A percentile compares a stretch with the other conserved stretches of the same genome.
Evolutionary conservation across 2,888 invertebrate species (phyloP).

Genomic region (Caenorhabditis doughertyi): DNA sequence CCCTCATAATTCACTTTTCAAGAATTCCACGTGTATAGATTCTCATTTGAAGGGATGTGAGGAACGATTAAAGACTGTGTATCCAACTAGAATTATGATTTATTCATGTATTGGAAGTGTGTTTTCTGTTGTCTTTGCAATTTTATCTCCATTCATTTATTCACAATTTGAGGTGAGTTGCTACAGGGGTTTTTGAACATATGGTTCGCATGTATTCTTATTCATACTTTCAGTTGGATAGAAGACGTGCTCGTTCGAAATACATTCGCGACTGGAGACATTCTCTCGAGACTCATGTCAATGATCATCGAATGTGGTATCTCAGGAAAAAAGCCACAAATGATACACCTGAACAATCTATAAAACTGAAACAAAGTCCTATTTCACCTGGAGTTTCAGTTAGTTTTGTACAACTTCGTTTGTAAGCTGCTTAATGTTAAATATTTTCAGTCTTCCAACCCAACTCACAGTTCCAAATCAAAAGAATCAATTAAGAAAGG

Average conservation of each 20-base stretch:
- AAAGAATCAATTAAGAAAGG: constrained; percentile 11
- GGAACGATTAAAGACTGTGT: constrained; percentile 8
- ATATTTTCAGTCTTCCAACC: constrained; percentile 1
- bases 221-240: constrained; percentile 31
- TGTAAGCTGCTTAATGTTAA: neutral
- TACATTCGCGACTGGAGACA: constrained; percentile 50
- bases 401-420: too few relatives aligned
- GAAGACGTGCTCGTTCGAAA: constrained; percentile 36
- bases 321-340: neutral
- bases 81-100: constrained; percentile 35
- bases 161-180: constrained; percentile 46
- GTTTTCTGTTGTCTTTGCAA: constrained; percentile 19
- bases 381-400: constrained; percentile 12
- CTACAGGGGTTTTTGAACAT: neutral
- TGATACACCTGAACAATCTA: neutral
- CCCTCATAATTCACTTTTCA: constrained; percentile 38
- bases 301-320: constrained; percentile 26
- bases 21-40: constrained; percentile 35
- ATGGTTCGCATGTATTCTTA: neutral
- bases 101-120: constrained; percentile 38
- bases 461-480: constrained; percentile 10
- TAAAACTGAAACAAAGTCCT: neutral
- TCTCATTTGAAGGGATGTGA: constrained; percentile 35
- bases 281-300: constrained; percentile 18
- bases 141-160: constrained; percentile 35